Evolutionary conservation across 2,797 vertebrate species (phyloP).

Genomic region (Scomberomorus guttatus): DNA sequence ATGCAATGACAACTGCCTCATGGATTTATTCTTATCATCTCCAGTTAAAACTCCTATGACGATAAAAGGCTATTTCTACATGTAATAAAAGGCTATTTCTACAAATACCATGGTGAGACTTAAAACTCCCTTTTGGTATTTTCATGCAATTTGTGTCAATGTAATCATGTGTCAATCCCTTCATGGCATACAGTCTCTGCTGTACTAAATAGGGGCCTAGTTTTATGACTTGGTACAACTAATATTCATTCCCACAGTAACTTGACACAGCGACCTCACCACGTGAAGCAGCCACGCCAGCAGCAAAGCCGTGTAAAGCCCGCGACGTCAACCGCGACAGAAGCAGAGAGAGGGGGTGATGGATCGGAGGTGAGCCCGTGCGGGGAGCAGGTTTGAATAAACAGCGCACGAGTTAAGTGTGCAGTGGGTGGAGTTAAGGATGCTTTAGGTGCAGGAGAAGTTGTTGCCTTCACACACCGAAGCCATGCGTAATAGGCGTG

Average conservation of each 20-base stretch:
- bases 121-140: too few relatives aligned
- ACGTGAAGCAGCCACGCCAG: slow-evolving; percentile 68
- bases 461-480: slow-evolving; percentile 1
- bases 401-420: neutral
- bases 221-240: neutral
- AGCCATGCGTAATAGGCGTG: slow-evolving; percentile 62
- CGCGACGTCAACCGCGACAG: slow-evolving; percentile 28
- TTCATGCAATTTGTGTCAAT: too few relatives aligned
- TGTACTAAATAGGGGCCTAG: too few relatives aligned
- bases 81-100: too few relatives aligned
- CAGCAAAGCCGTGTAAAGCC: slow-evolving; percentile 59
- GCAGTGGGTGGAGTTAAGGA: slow-evolving; percentile 46
- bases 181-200: too few relatives aligned
- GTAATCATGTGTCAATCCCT: too few relatives aligned
- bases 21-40: too few relatives aligned
- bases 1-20: too few relatives aligned
- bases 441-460: slow-evolving; percentile 14
- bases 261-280: slow-evolving; percentile 31
- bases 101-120: too few relatives aligned
- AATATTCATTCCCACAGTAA: neutral
- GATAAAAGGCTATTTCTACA: too few relatives aligned
- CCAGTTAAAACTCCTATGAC: too few relatives aligned
- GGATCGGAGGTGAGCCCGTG: slow-evolving; percentile 3
- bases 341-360: neutral
- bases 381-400: neutral